These are phyloP conservation scores for Phlogophora meticulosa DNA, from an alignment of 2,888 invertebrate species.

Conservation along the genomic window DNA sequence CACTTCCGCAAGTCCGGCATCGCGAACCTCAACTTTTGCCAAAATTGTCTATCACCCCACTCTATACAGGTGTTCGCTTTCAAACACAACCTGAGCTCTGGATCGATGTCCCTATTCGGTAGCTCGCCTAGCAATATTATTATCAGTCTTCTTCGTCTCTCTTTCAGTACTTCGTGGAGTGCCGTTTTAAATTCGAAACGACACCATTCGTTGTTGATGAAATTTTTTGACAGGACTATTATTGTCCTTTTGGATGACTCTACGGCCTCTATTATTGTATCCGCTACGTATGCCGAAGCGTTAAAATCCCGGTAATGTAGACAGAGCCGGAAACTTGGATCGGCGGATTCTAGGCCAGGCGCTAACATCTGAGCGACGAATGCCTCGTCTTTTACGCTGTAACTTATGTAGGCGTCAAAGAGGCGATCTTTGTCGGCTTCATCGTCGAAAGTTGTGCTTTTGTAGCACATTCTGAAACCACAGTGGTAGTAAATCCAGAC, in stretches of 20 bases:
- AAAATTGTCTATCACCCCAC: conserved; percentile 98
- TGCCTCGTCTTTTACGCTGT: conserved; percentile 97
- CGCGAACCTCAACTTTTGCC: conserved; percentile 98
- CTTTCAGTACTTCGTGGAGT: conserved; percentile 97
- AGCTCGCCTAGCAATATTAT: conserved; percentile 97
- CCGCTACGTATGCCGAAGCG: conserved; percentile 96
- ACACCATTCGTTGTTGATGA: conserved; percentile 98
- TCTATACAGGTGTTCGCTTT: conserved; percentile 97
- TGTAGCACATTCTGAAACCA: conserved; percentile 96
- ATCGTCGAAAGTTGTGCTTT: conserved; percentile 95
- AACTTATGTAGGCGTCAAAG: conserved; percentile 98
- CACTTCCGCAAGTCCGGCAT: conserved; percentile 95
- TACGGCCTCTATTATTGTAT: conserved; percentile 97
- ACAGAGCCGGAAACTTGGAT: conserved; percentile 96
- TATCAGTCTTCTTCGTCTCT: conserved; percentile 96
- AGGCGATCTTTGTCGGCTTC: conserved; percentile 96
- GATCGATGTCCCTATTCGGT: conserved; percentile 96
- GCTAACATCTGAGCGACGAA: conserved; percentile 97
- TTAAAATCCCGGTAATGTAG: conserved; percentile 98
- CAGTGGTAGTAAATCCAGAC: conserved; percentile 97
- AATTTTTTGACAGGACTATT: conserved; percentile 97
- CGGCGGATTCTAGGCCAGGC: conserved; percentile 95
- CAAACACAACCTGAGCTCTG: conserved; percentile 97
- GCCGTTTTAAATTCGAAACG: conserved; percentile 98
- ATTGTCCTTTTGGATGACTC: conserved; percentile 97